Percentiles rank a stretch among this genome's conserved stretches.
phyloP scores from a whole-genome alignment of 2,888 invertebrate genomes.

The Eupithecia tripunctaria region DNA sequence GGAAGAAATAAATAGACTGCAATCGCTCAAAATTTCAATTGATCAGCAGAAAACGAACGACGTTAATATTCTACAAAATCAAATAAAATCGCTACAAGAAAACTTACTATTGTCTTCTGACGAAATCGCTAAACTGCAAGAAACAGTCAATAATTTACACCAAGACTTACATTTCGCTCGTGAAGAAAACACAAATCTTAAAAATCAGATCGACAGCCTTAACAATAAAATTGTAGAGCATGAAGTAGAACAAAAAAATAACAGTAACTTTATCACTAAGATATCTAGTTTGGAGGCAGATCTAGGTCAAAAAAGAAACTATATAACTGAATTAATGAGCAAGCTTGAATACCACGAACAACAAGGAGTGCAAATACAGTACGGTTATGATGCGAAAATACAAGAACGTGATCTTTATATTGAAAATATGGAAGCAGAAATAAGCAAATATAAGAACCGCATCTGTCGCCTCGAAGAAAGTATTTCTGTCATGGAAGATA shows the following conservation, averaged over 20 bases:
- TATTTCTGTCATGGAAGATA: slow-evolving; percentile 85
- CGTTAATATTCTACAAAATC: slow-evolving; percentile 54
- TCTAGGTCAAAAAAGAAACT: slow-evolving; percentile 67
- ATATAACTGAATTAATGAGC: slow-evolving; percentile 65
- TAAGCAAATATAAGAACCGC: slow-evolving; percentile 86
- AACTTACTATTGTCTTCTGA: slow-evolving; percentile 52
- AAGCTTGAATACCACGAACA: slow-evolving; percentile 67
- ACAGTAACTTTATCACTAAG: slow-evolving; percentile 69
- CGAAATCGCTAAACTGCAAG: slow-evolving; percentile 59
- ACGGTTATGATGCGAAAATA: slow-evolving; percentile 87
- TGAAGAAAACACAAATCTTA: slow-evolving; percentile 63
- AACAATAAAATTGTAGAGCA: slow-evolving; percentile 73
- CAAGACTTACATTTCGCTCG: slow-evolving; percentile 59
- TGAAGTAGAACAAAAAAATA: slow-evolving; percentile 76
- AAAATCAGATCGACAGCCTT: slow-evolving; percentile 64
- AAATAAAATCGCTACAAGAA: slow-evolving; percentile 59
- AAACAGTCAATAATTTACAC: slow-evolving; percentile 55
- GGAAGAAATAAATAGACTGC: slow-evolving; percentile 68
- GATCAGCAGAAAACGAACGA: slow-evolving; percentile 66
- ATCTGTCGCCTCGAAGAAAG: slow-evolving; percentile 88
- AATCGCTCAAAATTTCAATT: slow-evolving; percentile 58
- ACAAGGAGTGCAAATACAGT: slow-evolving; percentile 69
- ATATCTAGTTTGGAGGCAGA: slow-evolving; percentile 70
- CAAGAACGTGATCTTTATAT: slow-evolving; percentile 90
- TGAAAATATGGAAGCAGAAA: slow-evolving; percentile 88